phyloP scores from a whole-genome alignment of 2,113 vertebrate species.

The Tragelaphus scriptus region DNA sequence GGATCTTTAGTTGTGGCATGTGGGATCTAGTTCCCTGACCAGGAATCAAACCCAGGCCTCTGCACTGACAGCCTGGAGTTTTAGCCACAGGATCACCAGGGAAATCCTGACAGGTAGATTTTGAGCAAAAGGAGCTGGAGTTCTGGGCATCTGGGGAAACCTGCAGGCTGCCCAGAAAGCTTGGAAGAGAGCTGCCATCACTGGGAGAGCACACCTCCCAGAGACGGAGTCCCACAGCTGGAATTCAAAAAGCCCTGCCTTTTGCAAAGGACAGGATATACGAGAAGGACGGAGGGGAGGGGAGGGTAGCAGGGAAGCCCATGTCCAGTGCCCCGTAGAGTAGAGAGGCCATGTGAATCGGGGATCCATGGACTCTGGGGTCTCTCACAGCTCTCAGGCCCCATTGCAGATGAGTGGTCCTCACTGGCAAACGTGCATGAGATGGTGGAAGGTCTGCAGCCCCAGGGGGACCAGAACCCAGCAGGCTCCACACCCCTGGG shows the following conservation, averaged over 20 bases:
- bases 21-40: background rate
- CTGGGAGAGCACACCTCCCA: background rate
- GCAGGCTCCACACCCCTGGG: background rate
- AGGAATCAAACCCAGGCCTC: background rate
- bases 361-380: background rate
- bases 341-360: background rate
- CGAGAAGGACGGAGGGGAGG: rapidly evolving
- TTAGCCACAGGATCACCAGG: background rate
- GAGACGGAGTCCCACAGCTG: background rate
- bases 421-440: rapidly evolving
- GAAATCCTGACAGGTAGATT: background rate
- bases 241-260: background rate
- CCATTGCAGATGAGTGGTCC: rapidly evolving
- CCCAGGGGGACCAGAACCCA: no score
- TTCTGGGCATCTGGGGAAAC: background rate
- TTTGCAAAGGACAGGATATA: background rate
- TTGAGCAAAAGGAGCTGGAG: background rate
- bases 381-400: background rate
- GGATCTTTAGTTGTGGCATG: background rate
- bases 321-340: rapidly evolving
- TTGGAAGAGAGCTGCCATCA: background rate
- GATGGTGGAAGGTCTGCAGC: no score
- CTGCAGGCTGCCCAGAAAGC: background rate
- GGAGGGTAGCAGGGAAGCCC: background rate
- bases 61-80: background rate